Percentiles rank a stretch among this genome's conserved stretches.
phyloP scores from a whole-genome alignment of 1,140 invertebrate species.

The Meloidogyne exigua region DNA sequence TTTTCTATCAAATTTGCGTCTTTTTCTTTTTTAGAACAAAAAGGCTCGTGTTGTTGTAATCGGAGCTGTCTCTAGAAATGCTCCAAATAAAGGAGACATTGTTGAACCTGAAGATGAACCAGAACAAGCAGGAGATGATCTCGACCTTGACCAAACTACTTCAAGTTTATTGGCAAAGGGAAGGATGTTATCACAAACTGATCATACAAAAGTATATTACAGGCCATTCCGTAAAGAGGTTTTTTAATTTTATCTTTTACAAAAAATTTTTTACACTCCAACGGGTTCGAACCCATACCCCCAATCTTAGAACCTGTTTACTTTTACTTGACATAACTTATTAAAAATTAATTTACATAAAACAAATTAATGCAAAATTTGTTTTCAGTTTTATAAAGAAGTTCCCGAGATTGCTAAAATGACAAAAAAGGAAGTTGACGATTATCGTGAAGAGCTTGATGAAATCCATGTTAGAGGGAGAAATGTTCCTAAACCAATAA shows the following conservation, averaged over 20 bases:
- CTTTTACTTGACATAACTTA: not conserved
- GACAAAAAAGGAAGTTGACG: conserved; percentile 74
- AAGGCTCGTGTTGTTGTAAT: conserved; percentile 45
- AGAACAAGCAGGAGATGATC: conserved; percentile 54
- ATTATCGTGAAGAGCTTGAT: conserved; percentile 74
- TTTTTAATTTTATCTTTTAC: not conserved
- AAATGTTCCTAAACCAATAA: conserved; percentile 89
- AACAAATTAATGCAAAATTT: not conserved
- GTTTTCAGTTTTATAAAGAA: conserved; percentile 85
- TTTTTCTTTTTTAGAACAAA: conserved; percentile 13
- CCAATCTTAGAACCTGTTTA: not conserved
- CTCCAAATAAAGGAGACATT: conserved; percentile 57
- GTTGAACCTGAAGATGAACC: conserved; percentile 57
- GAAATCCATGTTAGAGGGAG: conserved; percentile 73
- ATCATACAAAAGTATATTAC: conserved; percentile 62
- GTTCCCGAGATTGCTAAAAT: conserved; percentile 84
- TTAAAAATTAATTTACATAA: not conserved
- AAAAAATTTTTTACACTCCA: not conserved
- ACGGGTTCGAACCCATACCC: not conserved
- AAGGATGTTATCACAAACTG: conserved; percentile 45
- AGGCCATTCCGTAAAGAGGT: conserved; percentile 79
- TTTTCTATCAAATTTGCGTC: not conserved
- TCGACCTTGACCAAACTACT: conserved; percentile 57
- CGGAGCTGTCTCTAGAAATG: conserved; percentile 37
- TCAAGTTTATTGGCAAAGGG: conserved; percentile 51